Percentiles rank a stretch among this genome's conserved stretches.
Evolutionary conservation across 2,113 vertebrate species (phyloP).

Genomic region (Perca schrenkii): DNA sequence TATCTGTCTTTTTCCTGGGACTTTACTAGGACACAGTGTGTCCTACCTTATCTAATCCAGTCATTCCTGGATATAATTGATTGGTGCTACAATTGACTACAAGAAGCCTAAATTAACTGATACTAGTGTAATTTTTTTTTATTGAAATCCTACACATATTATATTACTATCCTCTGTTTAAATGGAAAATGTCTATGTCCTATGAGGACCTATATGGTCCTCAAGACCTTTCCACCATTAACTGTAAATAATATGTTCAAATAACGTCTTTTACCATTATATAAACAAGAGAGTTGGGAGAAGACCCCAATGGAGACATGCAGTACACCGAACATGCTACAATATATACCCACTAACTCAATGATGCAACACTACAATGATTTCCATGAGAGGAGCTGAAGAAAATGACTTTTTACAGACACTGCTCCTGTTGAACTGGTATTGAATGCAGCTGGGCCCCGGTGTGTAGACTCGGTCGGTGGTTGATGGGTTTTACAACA

Average conservation of each 20-base stretch:
- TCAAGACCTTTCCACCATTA: neutral
- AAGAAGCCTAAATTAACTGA: neutral
- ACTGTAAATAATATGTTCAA: neutral
- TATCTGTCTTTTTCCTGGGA: neutral
- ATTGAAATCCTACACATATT: neutral
- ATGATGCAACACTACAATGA: neutral
- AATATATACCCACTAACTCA: neutral
- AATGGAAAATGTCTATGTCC: neutral
- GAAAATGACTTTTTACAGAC: slow-evolving; percentile 14
- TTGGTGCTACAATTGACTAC: neutral
- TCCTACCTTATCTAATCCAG: neutral
- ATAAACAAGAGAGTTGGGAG: neutral
- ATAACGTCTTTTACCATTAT: neutral
- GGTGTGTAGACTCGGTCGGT: slow-evolving; percentile 27
- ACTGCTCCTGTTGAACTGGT: slow-evolving; percentile 14
- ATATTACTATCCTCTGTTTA: neutral
- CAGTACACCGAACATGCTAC: neutral
- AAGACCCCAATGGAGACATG: neutral
- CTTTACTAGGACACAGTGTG: neutral
- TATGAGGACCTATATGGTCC: neutral
- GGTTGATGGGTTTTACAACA: slow-evolving; percentile 64
- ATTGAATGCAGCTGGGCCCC: slow-evolving; percentile 26
- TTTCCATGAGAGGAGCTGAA: neutral
- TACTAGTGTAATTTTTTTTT: neutral
- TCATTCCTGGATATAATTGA: neutral